phyloP scores from a whole-genome alignment of 2,113 vertebrate genomes.

The Brienomyrus brachyistius region DNA sequence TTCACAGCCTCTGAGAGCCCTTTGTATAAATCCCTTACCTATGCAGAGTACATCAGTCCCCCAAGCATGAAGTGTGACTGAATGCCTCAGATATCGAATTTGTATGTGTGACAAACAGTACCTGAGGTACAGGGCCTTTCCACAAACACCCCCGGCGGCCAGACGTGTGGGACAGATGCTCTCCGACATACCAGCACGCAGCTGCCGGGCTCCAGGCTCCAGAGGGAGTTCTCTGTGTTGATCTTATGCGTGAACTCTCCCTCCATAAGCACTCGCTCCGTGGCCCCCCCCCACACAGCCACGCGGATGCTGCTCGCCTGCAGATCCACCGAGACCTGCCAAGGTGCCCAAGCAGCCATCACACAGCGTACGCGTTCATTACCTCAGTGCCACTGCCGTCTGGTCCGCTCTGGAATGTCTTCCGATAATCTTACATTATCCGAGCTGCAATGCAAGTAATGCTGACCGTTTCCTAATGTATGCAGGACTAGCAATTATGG shows the following conservation, averaged over 20 bases:
- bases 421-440: background rate
- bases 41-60: background rate
- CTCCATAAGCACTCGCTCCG: conserved; percentile 72
- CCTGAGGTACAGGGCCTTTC: background rate
- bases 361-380: background rate
- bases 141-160: background rate
- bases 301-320: conserved; percentile 65
- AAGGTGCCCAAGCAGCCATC: background rate
- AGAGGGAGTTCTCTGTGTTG: conserved; percentile 86
- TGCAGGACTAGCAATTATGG: background rate
- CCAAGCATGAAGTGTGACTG: background rate
- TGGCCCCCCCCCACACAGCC: conserved; percentile 60
- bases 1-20: no score
- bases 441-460: background rate
- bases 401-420: background rate
- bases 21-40: background rate
- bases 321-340: conserved; percentile 76
- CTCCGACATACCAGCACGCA: conserved; percentile 74
- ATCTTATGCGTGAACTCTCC: conserved; percentile 87
- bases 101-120: background rate
- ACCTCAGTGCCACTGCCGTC: background rate
- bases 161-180: background rate
- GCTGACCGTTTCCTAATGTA: background rate
- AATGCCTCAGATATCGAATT: background rate
- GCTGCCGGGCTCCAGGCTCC: conserved; percentile 86